phyloP scores from a whole-genome alignment of 2,888 invertebrate species.

The Phasia obesa region DNA sequence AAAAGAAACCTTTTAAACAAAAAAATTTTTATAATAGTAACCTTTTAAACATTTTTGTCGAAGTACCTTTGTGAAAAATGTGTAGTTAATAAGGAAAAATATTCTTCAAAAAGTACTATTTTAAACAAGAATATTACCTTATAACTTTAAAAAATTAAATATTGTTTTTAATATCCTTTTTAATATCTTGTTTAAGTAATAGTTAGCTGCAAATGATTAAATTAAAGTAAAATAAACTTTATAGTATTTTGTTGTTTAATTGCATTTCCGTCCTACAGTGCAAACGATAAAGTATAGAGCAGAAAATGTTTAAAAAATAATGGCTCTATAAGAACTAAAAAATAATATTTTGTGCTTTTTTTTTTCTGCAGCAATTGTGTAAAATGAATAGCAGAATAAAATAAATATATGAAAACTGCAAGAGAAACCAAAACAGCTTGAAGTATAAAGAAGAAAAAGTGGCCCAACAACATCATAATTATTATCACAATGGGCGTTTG shows the following conservation, averaged over 20 bases:
- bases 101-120: background rate
- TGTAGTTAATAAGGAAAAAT: background rate
- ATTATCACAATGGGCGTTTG: slow-evolving; percentile 62
- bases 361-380: slow-evolving; percentile 40
- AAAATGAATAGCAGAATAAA: slow-evolving; percentile 39
- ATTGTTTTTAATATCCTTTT: too few species aligned
- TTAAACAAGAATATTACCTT: background rate
- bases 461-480: slow-evolving; percentile 55
- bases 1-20: too few species aligned
- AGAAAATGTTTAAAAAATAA: slow-evolving; percentile 4
- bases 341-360: slow-evolving; percentile 33
- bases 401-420: slow-evolving; percentile 46
- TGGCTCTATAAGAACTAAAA: background rate
- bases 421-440: slow-evolving; percentile 5
- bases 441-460: slow-evolving; percentile 7
- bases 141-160: background rate
- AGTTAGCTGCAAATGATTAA: too few species aligned
- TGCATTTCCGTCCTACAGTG: slow-evolving; percentile 14
- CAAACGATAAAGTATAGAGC: slow-evolving; percentile 1
- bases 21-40: too few species aligned
- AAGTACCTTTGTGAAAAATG: too few species aligned
- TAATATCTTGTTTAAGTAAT: too few species aligned
- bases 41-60: too few species aligned
- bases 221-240: too few species aligned
- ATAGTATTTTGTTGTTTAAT: background rate